phyloP scores from a whole-genome alignment of 2,113 vertebrate species.

The Alexandromys fortis region DNA sequence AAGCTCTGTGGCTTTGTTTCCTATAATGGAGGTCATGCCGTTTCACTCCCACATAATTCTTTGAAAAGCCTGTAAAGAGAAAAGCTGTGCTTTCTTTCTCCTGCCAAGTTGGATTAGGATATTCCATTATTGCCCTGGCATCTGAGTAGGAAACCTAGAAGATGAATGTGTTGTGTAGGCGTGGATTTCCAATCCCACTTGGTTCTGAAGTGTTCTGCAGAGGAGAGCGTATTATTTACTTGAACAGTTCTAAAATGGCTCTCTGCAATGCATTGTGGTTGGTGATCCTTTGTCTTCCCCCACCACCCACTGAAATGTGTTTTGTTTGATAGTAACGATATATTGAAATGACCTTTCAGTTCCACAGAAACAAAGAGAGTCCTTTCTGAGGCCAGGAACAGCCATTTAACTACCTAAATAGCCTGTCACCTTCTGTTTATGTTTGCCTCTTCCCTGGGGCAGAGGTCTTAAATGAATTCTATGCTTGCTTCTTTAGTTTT shows the following conservation, averaged over 20 bases:
- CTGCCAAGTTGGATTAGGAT: background rate
- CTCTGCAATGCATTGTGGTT: background rate
- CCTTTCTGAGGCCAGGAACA: constrained; percentile 3
- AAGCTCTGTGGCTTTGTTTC: background rate
- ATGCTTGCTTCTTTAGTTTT: background rate
- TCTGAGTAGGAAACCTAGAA: background rate
- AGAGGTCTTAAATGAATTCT: background rate
- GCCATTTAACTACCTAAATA: background rate
- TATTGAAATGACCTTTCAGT: constrained; percentile 50
- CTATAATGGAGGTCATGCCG: background rate
- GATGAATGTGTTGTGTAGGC: background rate
- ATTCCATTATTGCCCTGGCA: background rate
- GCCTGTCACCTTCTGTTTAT: background rate
- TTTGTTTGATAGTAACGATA: constrained; percentile 51
- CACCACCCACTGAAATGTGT: background rate
- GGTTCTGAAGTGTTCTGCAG: background rate
- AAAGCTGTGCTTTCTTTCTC: background rate
- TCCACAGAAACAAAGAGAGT: background rate
- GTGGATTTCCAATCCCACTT: constrained; percentile 49
- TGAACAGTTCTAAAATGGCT: constrained; percentile 1
- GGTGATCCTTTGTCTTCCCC: background rate
- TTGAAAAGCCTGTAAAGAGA: constrained; percentile 27
- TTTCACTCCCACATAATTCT: background rate
- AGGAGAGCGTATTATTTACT: constrained; percentile 15
- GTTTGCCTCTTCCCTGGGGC: background rate